Conservation (phyloP, 2,888 invertebrate species). For the Limnephilus lunatus region DNA sequence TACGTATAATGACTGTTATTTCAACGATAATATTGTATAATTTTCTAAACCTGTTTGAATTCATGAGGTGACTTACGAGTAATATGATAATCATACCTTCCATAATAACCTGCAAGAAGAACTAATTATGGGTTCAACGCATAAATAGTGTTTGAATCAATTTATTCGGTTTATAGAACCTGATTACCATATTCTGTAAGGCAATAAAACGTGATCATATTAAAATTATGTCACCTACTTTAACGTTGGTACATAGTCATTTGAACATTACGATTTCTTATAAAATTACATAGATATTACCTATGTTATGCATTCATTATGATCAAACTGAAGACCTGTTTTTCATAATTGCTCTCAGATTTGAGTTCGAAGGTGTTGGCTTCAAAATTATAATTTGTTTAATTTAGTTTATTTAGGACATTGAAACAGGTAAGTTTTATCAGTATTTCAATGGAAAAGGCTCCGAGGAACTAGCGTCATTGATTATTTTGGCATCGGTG, state of each 20-base stretch:
- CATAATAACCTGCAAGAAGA: background rate
- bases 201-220: background rate
- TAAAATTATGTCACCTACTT: background rate
- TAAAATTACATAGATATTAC: background rate
- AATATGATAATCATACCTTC: background rate
- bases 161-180: background rate
- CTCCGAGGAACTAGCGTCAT: too few species aligned
- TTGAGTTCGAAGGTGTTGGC: background rate
- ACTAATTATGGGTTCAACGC: background rate
- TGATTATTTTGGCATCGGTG: too few species aligned
- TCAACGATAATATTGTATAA: constrained; percentile 2
- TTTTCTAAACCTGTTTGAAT: background rate
- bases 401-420: too few species aligned
- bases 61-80: background rate
- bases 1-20: background rate
- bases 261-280: background rate
- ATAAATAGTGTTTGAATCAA: background rate
- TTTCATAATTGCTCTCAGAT: background rate
- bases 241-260: background rate
- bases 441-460: too few species aligned
- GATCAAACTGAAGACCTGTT: background rate
- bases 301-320: background rate
- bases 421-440: too few species aligned
- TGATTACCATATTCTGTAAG: background rate
- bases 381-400: too few species aligned